Evolutionary conservation across 37 sponge, comb jelly and placozoan genomes (phyloP), one percentile per base, ranked within the genome.

Genomic region (Spongilla lacustris): DNA sequence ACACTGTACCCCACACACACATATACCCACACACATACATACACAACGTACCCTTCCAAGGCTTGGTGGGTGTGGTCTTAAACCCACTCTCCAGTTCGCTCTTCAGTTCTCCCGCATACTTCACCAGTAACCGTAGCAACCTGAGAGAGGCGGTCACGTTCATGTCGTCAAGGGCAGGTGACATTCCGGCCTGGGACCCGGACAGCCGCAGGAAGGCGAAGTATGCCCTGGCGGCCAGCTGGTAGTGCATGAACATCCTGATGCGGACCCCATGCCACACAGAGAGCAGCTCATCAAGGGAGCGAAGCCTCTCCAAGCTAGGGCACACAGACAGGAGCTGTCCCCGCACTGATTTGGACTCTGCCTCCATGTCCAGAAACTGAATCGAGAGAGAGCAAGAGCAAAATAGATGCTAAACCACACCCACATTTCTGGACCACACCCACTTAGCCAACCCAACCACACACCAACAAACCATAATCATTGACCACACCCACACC

Each of bases 191-290:
- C 83, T 88, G 88, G 48, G 67, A 83, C 24, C 95, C 93, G 0
- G 94, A 91, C 25, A 96, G 89, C 66, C 94, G 78, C 12, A 97
- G 87, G 85, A 93, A 97, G 49, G 72, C 87, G 78, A 97, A 97
- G 79, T 97, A 97, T 34, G 98, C 98, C 81, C 91, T 77, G 34
- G 94, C 93, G 30, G 98, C 78, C 23, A 95, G 84, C 81, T 94
- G 88, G 85, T 95, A 97, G 85, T 95, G 94, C 89, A 89, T 90
- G 85, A 97, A 97, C 86, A 97, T 82, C 25, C 98, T 50, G 19
- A 74, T 83, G 12, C 96, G 75, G 46, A 94, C 96, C 0, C 91
- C 92, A 2, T 85, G 84, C 96, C 96, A 96, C 23, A 96, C 70
- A 19, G 84, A 26, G 30, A 96, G 72, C 27, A 96, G 77, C 24